A percentile compares a stretch with the other conserved stretches of the same genome.
phyloP scores from a whole-genome alignment of 2,113 vertebrate genomes.

The Pitta sordida region DNA sequence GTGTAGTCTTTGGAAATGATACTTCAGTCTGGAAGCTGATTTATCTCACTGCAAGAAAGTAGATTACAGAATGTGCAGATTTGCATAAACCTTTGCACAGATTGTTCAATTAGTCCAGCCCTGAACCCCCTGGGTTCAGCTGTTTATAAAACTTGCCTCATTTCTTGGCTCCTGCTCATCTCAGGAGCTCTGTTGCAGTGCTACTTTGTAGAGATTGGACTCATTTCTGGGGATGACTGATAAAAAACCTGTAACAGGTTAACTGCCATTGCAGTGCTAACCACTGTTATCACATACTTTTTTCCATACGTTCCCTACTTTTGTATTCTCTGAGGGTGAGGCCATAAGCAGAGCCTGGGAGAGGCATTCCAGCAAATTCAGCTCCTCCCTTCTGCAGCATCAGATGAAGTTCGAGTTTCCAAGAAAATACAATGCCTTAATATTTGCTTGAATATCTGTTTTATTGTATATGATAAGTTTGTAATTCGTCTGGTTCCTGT shows the following conservation, averaged over 20 bases:
- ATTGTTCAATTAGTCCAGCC: not conserved
- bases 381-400: not conserved
- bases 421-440: not conserved
- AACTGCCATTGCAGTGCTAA: not conserved
- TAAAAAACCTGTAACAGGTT: not conserved
- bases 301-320: not conserved
- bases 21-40: not conserved
- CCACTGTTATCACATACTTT: not conserved
- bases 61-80: not conserved
- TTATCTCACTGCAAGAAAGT: not conserved
- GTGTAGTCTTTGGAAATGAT: not conserved
- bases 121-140: not conserved
- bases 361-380: not conserved
- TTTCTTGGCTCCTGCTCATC: not conserved
- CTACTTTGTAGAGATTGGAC: not conserved
- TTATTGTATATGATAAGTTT: not conserved
- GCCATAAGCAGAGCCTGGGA: accelerated
- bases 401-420: not conserved
- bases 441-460: not conserved
- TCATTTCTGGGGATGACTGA: not conserved
- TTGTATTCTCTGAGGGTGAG: not conserved
- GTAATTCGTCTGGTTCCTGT: not conserved
- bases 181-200: not conserved
- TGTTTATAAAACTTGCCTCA: not conserved
- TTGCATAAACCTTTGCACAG: not conserved